Evolutionary conservation across 2,888 invertebrate species (phyloP), one percentile per base, ranked within the genome.

Genomic region (Ochlodes sylvanus): DNA sequence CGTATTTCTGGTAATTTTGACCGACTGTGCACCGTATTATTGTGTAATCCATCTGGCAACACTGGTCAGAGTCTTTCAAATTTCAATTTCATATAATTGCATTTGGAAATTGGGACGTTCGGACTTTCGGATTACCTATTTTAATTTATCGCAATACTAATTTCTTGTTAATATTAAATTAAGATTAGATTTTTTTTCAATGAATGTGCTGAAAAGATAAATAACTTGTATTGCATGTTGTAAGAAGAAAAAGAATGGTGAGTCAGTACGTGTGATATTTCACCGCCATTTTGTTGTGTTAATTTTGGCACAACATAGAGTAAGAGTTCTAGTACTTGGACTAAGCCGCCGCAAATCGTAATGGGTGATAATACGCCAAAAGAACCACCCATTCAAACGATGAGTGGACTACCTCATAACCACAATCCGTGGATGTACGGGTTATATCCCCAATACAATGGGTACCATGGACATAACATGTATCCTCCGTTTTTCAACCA

Each of bases 401-500:
- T 92, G 84, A 92, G 78, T 74, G 91, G 91, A 69, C 79, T 92
- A 82, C 88, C 89, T 70, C 84, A 86, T 21, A 89, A 88, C 76
- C 86, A 85, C 73, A 87, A 87, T 74, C 84, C 86, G n/a, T 93
- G 93, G 94, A 85, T 89, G 82, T 93, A 90, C 77, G 86, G 88
- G 72, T 78, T 88, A 70, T 90, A 91, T 77, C 86, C 85, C 47
- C 87, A 84, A 66, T 92, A 88, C 75, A 89, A 86, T 77, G 87
- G 86, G 55, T 92, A 90, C 76, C 86, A 86, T 70, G 88, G 89
- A 77, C 88, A 89, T 77, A 83, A 80, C 66, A 85, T 90, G 83
- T 94, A 90, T 80, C 88, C 91, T 64, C 94, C 92, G 65, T 94
- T 90, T 77, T 94, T 90, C 76, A 93, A 94, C 76, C 90, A 93